A percentile compares a stretch with the other conserved stretches of the same genome.
These are phyloP conservation scores for Lanius ludovicianus DNA, from an alignment of 2,113 vertebrate species.

Conservation along the genomic window DNA sequence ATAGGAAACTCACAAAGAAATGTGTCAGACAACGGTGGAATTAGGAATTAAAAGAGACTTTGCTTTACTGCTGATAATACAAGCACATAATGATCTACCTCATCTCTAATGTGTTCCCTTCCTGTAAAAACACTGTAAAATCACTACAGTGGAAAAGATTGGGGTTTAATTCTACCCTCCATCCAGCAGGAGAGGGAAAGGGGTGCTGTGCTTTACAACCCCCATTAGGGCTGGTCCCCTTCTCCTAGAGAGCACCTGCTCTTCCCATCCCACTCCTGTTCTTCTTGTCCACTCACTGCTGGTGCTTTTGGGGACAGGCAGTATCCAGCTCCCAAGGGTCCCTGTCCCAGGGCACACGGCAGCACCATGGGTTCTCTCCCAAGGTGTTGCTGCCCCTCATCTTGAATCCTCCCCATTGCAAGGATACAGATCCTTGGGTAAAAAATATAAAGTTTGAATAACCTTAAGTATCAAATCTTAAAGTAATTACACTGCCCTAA, in stretches of 20 bases:
- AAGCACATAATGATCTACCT: not conserved
- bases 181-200: not conserved
- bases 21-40: conserved; percentile 15
- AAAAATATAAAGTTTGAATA: not conserved
- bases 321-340: not conserved
- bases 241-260: not conserved
- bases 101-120: not conserved
- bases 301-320: not conserved
- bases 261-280: not conserved
- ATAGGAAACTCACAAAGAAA: conserved; percentile 34
- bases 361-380: rapidly evolving
- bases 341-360: not conserved
- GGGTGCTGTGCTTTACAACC: not conserved
- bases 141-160: not conserved
- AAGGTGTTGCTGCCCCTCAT: not conserved
- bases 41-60: conserved; percentile 14
- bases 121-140: not conserved
- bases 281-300: not conserved
- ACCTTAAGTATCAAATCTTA: not conserved
- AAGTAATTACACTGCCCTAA: not conserved
- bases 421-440: not conserved
- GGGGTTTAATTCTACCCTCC: not conserved
- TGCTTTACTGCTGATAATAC: conserved; percentile 39
- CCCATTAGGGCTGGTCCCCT: rapidly evolving
- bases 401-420: not conserved